Percentiles rank a stretch among this genome's conserved stretches.
These are phyloP conservation scores for Gobio occitaniae DNA, from an alignment of 2,797 vertebrate species.

Conservation along the genomic window DNA sequence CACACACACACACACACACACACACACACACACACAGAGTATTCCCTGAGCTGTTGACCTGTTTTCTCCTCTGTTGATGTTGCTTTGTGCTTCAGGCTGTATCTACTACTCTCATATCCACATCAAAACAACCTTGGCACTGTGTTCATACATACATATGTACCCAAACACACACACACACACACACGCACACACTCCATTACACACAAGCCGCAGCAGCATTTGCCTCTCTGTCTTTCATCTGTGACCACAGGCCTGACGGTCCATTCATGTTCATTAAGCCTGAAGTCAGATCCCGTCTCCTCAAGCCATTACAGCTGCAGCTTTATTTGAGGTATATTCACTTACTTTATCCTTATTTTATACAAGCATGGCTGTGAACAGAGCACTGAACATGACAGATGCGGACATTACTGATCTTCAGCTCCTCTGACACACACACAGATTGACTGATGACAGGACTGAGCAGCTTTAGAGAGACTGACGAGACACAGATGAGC, in stretches of 20 bases:
- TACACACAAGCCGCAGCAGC: not conserved
- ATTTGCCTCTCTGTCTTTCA: not conserved
- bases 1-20: not conserved
- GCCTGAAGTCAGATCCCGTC: not conserved
- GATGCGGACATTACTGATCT: not conserved
- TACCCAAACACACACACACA: not conserved
- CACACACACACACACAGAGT: conserved; percentile 34
- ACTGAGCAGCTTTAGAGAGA: not conserved
- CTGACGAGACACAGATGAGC: not conserved
- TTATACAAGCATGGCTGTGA: not conserved
- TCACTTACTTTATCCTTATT: not conserved
- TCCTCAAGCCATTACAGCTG: not conserved
- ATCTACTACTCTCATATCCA: conserved; percentile 5
- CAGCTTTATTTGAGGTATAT: not conserved
- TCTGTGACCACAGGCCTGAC: not conserved
- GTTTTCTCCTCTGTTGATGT: conserved; percentile 64
- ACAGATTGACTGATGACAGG: not conserved
- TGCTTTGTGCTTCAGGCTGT: conserved; percentile 13
- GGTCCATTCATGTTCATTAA: not conserved
- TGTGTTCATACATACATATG: not conserved
- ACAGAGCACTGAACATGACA: not conserved
- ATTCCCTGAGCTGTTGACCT: conserved; percentile 57
- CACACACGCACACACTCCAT: not conserved
- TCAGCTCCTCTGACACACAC: not conserved
- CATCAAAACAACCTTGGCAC: conserved; percentile 1